phyloP scores from a whole-genome alignment of 1,140 invertebrate genomes.

The Bombus ignitus region DNA sequence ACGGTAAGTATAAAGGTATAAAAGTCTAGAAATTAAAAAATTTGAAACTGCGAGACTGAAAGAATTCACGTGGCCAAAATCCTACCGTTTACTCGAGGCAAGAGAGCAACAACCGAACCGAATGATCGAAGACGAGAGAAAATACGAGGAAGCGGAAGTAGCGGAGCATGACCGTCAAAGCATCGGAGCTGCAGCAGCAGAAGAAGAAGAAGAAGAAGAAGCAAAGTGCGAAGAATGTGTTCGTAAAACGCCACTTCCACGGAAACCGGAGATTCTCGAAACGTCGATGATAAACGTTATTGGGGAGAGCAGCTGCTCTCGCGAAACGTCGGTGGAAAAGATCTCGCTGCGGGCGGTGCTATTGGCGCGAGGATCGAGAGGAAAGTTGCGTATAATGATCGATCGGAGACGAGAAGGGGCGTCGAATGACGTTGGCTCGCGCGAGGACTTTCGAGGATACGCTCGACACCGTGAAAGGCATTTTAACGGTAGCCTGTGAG shows the following conservation, averaged over 20 bases:
- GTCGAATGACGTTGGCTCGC: conserved; percentile 10
- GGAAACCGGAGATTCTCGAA: conserved; percentile 18
- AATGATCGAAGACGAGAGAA: neutral
- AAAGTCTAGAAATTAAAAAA: neutral
- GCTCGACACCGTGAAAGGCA: conserved; percentile 21
- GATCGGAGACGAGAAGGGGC: conserved; percentile 10
- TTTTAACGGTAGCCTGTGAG: conserved; percentile 61
- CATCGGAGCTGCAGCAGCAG: no score
- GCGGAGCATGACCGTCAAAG: neutral
- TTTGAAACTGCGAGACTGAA: accelerated
- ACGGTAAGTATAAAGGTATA: no score
- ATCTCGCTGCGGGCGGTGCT: conserved; percentile 18
- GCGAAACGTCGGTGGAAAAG: neutral
- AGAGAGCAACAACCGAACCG: no score
- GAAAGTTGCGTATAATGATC: conserved; percentile 34
- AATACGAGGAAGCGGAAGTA: conserved; percentile 2
- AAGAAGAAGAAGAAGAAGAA: neutral
- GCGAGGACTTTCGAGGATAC: neutral
- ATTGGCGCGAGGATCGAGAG: neutral
- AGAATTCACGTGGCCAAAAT: no score
- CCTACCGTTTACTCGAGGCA: no score
- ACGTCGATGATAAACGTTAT: conserved; percentile 16
- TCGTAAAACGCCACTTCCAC: neutral
- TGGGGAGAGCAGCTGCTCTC: neutral
- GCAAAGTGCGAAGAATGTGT: no score